Evolutionary conservation across 2,113 vertebrate genomes (phyloP), one percentile per base, ranked within the genome.

Genomic region (Hydrolagus affinis): DNA sequence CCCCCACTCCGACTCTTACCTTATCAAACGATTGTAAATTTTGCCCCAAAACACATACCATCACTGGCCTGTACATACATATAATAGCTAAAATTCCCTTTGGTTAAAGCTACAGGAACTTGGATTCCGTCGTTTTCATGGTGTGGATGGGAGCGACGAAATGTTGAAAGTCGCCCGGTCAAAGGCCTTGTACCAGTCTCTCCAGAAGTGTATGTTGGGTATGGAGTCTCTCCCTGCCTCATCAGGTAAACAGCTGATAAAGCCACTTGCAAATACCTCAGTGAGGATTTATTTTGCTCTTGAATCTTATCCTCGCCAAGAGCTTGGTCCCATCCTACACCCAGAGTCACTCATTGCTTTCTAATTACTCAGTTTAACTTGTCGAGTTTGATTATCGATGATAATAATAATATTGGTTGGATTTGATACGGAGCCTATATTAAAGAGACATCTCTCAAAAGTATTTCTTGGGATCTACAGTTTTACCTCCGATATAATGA

Each of bases 51-150:
- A 3, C 66, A 0, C 11, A 44, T 10, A 6, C 15, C 11, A 11
- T 69, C 76, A 11, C 71, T 72, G 60, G 19, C 4, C 83, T 15
- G 78, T 19, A 23, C n/a, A 30, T 17, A 28, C 9, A 11, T 85
- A 21, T 74, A 8, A 56, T n/a, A 19, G 56, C 44, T 12, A 78
- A n/a, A 6, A 25, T 4, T 77, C 11, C 10, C 28, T 75, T 85
- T 75, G 86, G 74, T 85, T 8, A 88, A 99, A n/a, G 96, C 89
- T 97, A 86, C 94, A 93, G 87, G 89, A 86, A 28, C 89, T 86
- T 30, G 95, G 97, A 44, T 98, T 98, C 89, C 12, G 77, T 78
- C 89, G 88, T 76, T 90, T 98, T 88, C 92, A 95, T 19, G 96
- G 97, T 9, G 86, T 96, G 73, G 96, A 98, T 85, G 95, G 95